Conservation (phyloP, 2,113 vertebrate species). For the Takifugu bimaculatus region DNA sequence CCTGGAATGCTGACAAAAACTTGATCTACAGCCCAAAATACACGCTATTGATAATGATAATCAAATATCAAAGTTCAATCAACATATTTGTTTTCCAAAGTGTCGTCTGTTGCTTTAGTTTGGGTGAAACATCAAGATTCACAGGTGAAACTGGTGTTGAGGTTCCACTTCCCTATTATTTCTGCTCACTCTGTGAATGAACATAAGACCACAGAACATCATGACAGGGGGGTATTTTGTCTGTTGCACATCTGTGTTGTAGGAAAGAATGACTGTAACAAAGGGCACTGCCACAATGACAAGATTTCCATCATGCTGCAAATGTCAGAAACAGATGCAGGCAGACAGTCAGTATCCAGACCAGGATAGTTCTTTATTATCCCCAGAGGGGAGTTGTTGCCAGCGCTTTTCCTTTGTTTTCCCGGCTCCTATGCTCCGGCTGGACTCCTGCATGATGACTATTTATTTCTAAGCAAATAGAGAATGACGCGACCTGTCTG, state of each 20-base stretch:
- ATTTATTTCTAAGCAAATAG: constrained; percentile 43
- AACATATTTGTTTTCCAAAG: too few species aligned
- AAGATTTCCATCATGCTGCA: not conserved
- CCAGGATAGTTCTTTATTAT: constrained; percentile 1
- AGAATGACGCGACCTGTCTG: constrained; percentile 55
- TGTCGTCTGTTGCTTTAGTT: too few species aligned
- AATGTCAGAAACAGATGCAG: not conserved
- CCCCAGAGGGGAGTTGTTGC: too few species aligned
- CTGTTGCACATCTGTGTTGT: not conserved
- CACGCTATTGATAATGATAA: constrained; percentile 6
- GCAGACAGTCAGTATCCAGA: not conserved
- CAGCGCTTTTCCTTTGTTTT: constrained; percentile 20
- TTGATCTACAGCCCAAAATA: constrained; percentile 4
- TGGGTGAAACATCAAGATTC: too few species aligned
- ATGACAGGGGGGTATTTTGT: too few species aligned
- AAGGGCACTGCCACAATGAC: not conserved
- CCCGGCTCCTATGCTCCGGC: constrained; percentile 20
- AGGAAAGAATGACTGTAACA: not conserved
- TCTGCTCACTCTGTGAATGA: too few species aligned
- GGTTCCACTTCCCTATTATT: not conserved
- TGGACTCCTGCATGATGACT: constrained; percentile 16
- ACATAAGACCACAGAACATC: too few species aligned
- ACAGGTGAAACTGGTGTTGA: too few species aligned
- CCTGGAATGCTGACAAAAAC: not conserved
- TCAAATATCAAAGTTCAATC: too few species aligned